Percentiles rank a stretch among this genome's conserved stretches.
phyloP scores from a whole-genome alignment of 1,140 invertebrate species.

The Chionoecetes opilio region DNA sequence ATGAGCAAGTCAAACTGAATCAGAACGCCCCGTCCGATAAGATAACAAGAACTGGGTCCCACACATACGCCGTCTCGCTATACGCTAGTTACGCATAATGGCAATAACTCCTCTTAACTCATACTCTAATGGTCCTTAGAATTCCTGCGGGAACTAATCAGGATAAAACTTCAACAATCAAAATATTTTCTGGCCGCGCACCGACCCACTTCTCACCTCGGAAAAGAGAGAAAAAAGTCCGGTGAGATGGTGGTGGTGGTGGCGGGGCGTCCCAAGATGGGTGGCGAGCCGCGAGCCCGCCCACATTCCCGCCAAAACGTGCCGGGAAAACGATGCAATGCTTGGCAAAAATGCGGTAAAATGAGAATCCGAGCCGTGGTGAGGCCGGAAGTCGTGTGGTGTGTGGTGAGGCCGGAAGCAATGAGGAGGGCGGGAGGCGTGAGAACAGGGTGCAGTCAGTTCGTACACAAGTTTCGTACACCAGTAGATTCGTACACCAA shows the following conservation, averaged over 20 bases:
- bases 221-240: not conserved
- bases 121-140: too few relatives aligned
- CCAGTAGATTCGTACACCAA: too few relatives aligned
- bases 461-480: too few relatives aligned
- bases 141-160: not conserved
- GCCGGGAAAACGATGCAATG: not conserved
- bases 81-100: too few relatives aligned
- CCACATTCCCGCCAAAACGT: not conserved
- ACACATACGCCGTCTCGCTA: too few relatives aligned
- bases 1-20: too few relatives aligned
- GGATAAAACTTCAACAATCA: not conserved
- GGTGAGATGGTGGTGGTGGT: not conserved
- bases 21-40: too few relatives aligned
- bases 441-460: too few relatives aligned
- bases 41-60: too few relatives aligned
- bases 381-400: too few relatives aligned
- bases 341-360: not conserved
- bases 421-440: not conserved
- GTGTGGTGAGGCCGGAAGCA: not conserved
- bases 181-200: not conserved
- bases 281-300: not conserved
- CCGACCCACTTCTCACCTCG: not conserved
- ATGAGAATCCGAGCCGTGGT: not conserved
- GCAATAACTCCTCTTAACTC: too few relatives aligned
- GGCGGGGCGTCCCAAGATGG: not conserved